These are phyloP conservation scores for Australoheros scitulus DNA, from an alignment of 2,113 vertebrate genomes.

Conservation along the genomic window DNA sequence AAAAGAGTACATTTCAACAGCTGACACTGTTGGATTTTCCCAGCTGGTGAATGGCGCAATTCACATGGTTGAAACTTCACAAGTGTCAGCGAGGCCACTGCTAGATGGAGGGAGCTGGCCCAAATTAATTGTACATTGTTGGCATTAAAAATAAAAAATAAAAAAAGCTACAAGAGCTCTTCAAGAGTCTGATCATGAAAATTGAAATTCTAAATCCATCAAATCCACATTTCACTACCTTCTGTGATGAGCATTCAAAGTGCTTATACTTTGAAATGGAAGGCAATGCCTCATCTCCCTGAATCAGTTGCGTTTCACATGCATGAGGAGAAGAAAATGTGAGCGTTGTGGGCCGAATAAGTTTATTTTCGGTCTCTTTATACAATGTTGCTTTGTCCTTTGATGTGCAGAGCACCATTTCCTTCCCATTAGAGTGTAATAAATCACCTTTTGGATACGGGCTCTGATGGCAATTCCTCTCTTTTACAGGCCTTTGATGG, in stretches of 20 bases:
- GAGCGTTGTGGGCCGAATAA: constrained; percentile 17
- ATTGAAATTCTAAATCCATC: constrained; percentile 12
- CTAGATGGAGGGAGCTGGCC: background rate
- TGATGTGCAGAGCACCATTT: constrained; percentile 76
- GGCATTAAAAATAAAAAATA: background rate
- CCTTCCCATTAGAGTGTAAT: constrained; percentile 75
- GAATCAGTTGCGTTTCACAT: constrained; percentile 34
- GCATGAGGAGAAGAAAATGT: constrained; percentile 18
- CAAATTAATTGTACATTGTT: background rate
- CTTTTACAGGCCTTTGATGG: constrained; percentile 79
- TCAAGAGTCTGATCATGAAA: constrained; percentile 12
- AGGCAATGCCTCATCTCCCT: constrained; percentile 1
- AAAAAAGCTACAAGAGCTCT: background rate
- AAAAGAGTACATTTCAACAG: constrained; percentile 16
- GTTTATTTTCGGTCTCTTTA: constrained; percentile 65
- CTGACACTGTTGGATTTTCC: constrained; percentile 11
- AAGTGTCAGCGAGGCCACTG: constrained; percentile 10
- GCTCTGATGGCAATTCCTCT: constrained; percentile 76
- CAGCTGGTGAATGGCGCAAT: constrained; percentile 22
- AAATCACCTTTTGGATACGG: constrained; percentile 79
- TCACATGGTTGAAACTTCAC: constrained; percentile 14
- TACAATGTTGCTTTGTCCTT: constrained; percentile 65
- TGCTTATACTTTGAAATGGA: constrained; percentile 30
- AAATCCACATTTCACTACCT: constrained; percentile 34
- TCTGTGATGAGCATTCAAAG: background rate